These are phyloP conservation scores for Crossaster papposus DNA, from an alignment of 53 echinoderm and acorn worm species.

Conservation along the genomic window DNA sequence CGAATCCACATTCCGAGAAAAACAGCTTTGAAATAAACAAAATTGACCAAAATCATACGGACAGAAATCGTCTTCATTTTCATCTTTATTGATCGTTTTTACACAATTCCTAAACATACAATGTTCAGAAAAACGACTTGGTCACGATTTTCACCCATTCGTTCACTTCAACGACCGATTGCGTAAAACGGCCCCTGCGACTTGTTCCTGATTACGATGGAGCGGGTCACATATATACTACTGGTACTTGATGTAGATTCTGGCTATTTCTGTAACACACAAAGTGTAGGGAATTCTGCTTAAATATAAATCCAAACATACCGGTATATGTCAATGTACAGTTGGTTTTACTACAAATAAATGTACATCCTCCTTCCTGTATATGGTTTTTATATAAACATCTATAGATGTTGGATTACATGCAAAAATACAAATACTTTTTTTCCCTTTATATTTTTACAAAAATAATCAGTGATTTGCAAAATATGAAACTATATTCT, in stretches of 20 bases:
- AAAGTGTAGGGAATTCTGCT: slow-evolving; percentile 17
- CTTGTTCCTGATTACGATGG: no score
- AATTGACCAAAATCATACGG: no score
- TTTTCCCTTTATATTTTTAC: slow-evolving; percentile 3
- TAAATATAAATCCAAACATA: slow-evolving; percentile 32
- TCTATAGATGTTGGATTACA: background rate
- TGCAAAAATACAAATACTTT: slow-evolving; percentile 29
- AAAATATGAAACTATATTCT: background rate
- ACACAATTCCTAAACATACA: no score
- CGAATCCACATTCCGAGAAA: no score
- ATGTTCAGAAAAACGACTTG: no score
- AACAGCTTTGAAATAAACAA: no score
- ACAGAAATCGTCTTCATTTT: no score
- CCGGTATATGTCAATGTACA: slow-evolving; percentile 33
- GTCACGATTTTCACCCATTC: no score
- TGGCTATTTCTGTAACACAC: background rate
- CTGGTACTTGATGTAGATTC: background rate
- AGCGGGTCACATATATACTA: no score
- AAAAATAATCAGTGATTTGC: background rate
- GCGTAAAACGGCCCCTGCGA: no score
- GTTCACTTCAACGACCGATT: no score
- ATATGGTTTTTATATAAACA: slow-evolving; percentile 2
- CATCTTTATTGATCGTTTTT: no score
- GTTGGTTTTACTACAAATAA: slow-evolving; percentile 8
- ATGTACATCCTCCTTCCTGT: slow-evolving; percentile 52